Conservation (phyloP, 2,888 invertebrate species). For the Volucella bombylans region DNA sequence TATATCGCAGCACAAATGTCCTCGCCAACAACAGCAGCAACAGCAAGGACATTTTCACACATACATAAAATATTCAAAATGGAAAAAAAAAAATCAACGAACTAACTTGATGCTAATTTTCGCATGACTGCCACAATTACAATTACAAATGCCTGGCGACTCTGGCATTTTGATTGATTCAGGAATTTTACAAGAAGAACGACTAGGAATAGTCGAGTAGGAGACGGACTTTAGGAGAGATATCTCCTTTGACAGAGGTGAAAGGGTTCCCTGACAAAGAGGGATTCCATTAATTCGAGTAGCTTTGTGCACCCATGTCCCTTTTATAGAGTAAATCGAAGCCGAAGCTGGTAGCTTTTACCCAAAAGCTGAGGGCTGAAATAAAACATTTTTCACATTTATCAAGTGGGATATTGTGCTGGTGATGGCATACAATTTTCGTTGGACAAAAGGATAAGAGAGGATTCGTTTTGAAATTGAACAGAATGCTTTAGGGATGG, state of each 20-base stretch:
- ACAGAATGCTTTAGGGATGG: slow-evolving; percentile 23
- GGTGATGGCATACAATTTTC: slow-evolving; percentile 42
- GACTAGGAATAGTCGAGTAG: no score
- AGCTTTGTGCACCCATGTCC: slow-evolving; percentile 7
- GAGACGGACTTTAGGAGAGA: not conserved
- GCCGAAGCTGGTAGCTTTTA: no score
- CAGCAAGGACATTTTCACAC: slow-evolving; percentile 45
- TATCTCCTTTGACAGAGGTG: slow-evolving; percentile 4
- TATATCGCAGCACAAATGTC: not conserved
- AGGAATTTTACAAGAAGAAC: slow-evolving; percentile 6
- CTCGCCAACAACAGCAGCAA: not conserved
- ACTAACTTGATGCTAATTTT: slow-evolving; percentile 41
- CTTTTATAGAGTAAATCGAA: no score
- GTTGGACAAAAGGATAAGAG: slow-evolving; percentile 36
- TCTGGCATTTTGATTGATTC: slow-evolving; percentile 56
- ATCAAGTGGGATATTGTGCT: slow-evolving; percentile 44
- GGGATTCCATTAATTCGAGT: slow-evolving; percentile 22
- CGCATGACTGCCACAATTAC: slow-evolving; percentile 30
- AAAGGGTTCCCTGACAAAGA: not conserved
- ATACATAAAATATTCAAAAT: slow-evolving; percentile 39
- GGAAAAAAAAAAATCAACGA: no score
- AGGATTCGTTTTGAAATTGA: slow-evolving; percentile 52
- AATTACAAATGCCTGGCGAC: not conserved
- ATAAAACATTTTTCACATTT: slow-evolving; percentile 55
- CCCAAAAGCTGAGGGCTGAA: not conserved